Base-by-base conservation (phyloP, 2,888 invertebrate genomes). In the Morpho deidamia region DNA sequence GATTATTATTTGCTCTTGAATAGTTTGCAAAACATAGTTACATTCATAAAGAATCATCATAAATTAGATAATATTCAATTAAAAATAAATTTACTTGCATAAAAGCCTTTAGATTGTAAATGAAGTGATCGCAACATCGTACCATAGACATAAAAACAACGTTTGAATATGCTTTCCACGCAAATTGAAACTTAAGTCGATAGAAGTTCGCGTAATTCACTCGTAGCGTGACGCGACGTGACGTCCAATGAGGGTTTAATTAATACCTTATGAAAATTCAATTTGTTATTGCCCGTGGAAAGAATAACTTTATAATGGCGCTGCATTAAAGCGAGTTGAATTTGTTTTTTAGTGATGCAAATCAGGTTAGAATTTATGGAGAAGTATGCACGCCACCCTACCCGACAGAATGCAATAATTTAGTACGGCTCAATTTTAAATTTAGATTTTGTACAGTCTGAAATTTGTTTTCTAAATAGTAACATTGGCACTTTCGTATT, bases 211-310 rank as follows among this genome's bases (percentile, higher is more conserved):
- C 58, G 62, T 59, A 67, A 69, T 53, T 52, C 62, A 55, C 61
- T 53, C 54, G 57, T 60, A 53, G 55, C 55, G 60, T 63, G 61
- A 64, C 62, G 61, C 53, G 53, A 57, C 55, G 39, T 37, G 34
- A 49, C 48, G 50, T 38, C 45, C 50, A 58, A 60, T 55, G 52
- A 54, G 48, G 47, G 14, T 44, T 56, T 56, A 57, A 56, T 53
- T 58, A 58, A 40, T 43, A 40, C 55, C 37, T 14, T 39, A 41
- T 51, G 55, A 58, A 58, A 51, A 49, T 55, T 64, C 61, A 62
- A 65, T 64, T 63, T 63, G 63, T 42, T 49, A 48, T 44, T 40
- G 44, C 46, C 47, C 56, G 56, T 56, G 57, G 53, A 61, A 51
- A 51, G 55, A 58, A 58, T 58, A 57, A 57, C 57, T 57, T 55